Percentiles rank a stretch among this genome's conserved stretches.
Evolutionary conservation across 2,113 vertebrate genomes (phyloP).

Genomic region (Nothocercus nigrocapillus): DNA sequence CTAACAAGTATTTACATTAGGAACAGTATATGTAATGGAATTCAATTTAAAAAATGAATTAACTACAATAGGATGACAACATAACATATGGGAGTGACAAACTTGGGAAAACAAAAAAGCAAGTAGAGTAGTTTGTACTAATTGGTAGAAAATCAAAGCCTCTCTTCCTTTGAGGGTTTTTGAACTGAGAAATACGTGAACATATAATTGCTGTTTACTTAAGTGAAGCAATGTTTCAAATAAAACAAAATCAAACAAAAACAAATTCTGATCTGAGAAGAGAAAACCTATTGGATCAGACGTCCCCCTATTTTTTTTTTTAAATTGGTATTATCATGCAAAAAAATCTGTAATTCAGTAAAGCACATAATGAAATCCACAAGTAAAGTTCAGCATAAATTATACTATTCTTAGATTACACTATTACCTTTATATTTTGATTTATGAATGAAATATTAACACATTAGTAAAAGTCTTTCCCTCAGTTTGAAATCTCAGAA

Average conservation of each 20-base stretch:
- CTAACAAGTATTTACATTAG: neutral
- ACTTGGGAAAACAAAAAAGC: neutral
- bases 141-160: neutral
- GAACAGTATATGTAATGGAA: constrained; percentile 6
- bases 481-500: neutral
- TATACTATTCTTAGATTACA: neutral
- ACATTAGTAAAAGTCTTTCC: neutral
- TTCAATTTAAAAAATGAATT: neutral
- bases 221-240: neutral
- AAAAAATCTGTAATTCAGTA: neutral
- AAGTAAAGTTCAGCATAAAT: neutral
- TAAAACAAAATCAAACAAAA: neutral
- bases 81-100: neutral
- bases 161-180: neutral
- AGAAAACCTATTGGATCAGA: neutral
- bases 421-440: neutral
- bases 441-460: neutral
- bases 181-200: neutral
- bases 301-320: neutral
- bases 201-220: neutral
- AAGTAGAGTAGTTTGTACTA: neutral
- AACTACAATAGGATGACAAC: neutral
- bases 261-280: neutral
- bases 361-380: neutral
- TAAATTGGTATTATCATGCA: neutral